Evolutionary conservation across 2,113 vertebrate genomes (phyloP).

Genomic region (Isurus oxyrinchus): DNA sequence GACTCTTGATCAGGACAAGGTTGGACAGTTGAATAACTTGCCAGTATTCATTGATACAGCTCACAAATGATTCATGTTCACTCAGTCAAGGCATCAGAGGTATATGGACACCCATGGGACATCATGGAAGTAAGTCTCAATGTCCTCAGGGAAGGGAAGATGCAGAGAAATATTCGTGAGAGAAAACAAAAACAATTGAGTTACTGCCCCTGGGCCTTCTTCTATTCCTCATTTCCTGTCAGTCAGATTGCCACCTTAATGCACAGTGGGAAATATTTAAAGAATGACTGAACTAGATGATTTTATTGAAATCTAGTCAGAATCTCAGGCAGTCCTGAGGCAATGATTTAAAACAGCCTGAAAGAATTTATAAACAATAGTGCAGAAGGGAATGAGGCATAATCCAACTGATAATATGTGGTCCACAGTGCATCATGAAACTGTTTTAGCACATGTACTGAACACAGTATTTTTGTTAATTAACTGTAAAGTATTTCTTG

Average conservation of each 20-base stretch:
- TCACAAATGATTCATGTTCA: background rate
- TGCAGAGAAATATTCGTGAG: background rate
- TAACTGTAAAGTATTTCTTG: background rate
- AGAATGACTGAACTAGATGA: too few relatives aligned
- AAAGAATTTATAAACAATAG: background rate
- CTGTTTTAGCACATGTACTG: background rate
- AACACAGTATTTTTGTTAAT: background rate
- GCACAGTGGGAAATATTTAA: background rate
- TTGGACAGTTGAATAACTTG: background rate
- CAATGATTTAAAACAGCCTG: background rate
- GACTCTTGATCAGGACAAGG: background rate
- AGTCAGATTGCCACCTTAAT: background rate
- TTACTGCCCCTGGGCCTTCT: background rate
- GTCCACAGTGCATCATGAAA: background rate
- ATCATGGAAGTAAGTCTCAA: background rate
- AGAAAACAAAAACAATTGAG: background rate
- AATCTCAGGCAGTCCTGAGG: background rate
- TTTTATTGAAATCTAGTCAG: constrained; percentile 9
- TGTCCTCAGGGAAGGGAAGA: background rate
- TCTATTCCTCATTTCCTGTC: background rate
- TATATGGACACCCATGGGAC: background rate
- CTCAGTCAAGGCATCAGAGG: background rate
- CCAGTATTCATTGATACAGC: background rate
- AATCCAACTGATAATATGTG: background rate
- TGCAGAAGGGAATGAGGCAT: background rate